These are phyloP conservation scores for Bujurquina vittata DNA, from an alignment of 2,113 vertebrate genomes.

Conservation along the genomic window DNA sequence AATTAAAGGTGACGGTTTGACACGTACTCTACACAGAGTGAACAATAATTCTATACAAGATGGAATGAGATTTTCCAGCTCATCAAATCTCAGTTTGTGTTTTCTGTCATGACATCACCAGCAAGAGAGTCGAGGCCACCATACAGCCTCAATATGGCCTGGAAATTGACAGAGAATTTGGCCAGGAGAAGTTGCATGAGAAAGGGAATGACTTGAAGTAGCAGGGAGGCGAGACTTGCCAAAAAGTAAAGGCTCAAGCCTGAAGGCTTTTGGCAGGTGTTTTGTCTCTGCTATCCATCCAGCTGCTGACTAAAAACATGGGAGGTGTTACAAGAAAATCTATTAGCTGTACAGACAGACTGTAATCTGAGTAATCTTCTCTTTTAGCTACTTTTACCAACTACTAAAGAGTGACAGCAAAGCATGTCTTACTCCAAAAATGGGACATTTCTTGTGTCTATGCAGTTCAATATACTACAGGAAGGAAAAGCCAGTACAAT, in stretches of 20 bases:
- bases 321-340: constrained; percentile 59
- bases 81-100: constrained; percentile 68
- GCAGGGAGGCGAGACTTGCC: constrained; percentile 55
- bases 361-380: constrained; percentile 44
- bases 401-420: constrained; percentile 12
- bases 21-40: constrained; percentile 31
- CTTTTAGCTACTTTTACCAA: constrained; percentile 13
- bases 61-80: constrained; percentile 70
- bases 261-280: constrained; percentile 72
- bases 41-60: constrained; percentile 58
- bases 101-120: constrained; percentile 70
- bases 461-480: background rate
- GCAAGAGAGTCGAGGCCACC: constrained; percentile 29
- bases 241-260: constrained; percentile 60
- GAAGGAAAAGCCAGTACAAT: background rate
- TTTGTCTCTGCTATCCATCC: constrained; percentile 68
- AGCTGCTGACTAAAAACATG: constrained; percentile 68
- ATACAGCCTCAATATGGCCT: constrained; percentile 62
- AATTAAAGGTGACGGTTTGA: constrained; percentile 51
- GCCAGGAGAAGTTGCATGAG: constrained; percentile 65
- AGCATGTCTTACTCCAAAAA: background rate
- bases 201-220: constrained; percentile 67
- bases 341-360: constrained; percentile 48
- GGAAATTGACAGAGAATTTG: constrained; percentile 66
- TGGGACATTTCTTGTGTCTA: background rate